These are phyloP conservation scores for Perdix hodgsoniae DNA, from an alignment of 2,797 vertebrate species.

Conservation along the genomic window DNA sequence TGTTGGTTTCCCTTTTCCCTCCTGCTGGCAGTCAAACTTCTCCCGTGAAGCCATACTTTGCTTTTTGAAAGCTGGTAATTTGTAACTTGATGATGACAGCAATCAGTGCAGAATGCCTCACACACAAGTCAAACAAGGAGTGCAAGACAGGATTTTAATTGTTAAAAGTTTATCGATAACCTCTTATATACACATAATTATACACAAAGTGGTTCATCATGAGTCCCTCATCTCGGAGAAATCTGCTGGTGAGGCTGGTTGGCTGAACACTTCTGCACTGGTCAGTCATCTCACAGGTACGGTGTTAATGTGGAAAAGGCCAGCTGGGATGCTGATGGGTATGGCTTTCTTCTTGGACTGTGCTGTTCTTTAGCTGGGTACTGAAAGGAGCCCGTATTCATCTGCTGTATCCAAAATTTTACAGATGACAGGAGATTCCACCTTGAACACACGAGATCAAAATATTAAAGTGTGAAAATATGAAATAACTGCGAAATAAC, in stretches of 20 bases:
- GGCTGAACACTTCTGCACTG: neutral
- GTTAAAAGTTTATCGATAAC: constrained; percentile 82
- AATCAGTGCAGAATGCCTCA: neutral
- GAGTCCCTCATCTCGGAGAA: constrained; percentile 53
- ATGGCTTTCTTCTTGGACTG: neutral
- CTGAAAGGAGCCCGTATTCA: constrained; percentile 92
- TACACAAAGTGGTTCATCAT: constrained; percentile 78
- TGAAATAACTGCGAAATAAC: no score
- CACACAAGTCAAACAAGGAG: constrained; percentile 35
- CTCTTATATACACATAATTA: constrained; percentile 85
- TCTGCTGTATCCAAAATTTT: constrained; percentile 97
- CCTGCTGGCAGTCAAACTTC: neutral
- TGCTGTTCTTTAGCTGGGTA: constrained; percentile 84
- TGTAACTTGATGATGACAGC: rapidly evolving
- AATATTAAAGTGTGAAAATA: neutral
- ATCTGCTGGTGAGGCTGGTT: constrained; percentile 57
- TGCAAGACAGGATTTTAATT: constrained; percentile 75
- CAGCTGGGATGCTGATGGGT: neutral
- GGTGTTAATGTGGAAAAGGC: neutral
- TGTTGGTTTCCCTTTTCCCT: rapidly evolving
- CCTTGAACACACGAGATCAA: constrained; percentile 77
- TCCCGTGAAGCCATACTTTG: neutral
- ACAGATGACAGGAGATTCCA: constrained; percentile 98
- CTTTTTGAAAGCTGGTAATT: neutral
- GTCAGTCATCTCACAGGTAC: neutral